phyloP scores from a whole-genome alignment of 53 echinoderm and acorn worm species.

The Astropecten irregularis region DNA sequence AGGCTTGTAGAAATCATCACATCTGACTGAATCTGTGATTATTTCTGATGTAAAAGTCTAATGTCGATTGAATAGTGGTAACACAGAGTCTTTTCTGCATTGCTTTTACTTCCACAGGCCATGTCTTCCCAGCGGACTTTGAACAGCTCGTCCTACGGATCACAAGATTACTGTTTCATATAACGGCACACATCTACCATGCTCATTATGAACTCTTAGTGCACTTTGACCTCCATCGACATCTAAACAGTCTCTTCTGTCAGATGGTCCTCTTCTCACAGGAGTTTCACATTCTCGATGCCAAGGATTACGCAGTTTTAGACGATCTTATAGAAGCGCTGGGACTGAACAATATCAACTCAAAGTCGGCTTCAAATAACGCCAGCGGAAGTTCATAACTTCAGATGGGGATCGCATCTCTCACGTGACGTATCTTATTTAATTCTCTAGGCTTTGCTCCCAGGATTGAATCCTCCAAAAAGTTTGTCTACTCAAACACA shows the following conservation, averaged over 20 bases:
- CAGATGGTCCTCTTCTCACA: slow-evolving; percentile 84
- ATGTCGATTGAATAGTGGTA: no score
- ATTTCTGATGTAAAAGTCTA: no score
- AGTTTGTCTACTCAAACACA: no score
- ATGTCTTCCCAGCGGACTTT: slow-evolving; percentile 96
- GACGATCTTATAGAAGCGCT: slow-evolving; percentile 90
- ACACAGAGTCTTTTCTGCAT: no score
- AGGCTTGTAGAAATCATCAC: no score
- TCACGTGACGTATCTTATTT: no score
- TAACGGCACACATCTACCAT: slow-evolving; percentile 94
- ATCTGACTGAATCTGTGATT: no score
- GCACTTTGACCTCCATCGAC: slow-evolving; percentile 76
- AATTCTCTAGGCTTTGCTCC: no score
- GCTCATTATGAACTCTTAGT: slow-evolving; percentile 85
- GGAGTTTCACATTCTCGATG: slow-evolving; percentile 82
- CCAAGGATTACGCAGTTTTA: slow-evolving; percentile 65
- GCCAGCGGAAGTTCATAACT: slow-evolving; percentile 31
- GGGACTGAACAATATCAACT: slow-evolving; percentile 58
- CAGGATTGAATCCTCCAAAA: no score
- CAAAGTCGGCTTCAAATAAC: slow-evolving; percentile 17
- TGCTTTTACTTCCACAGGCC: no score
- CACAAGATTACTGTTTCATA: slow-evolving; percentile 79
- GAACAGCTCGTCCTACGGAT: slow-evolving; percentile 81
- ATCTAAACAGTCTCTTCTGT: slow-evolving; percentile 91
- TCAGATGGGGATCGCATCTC: neutral